Conservation (phyloP, 2,113 vertebrate genomes). For the Colius striatus region DNA sequence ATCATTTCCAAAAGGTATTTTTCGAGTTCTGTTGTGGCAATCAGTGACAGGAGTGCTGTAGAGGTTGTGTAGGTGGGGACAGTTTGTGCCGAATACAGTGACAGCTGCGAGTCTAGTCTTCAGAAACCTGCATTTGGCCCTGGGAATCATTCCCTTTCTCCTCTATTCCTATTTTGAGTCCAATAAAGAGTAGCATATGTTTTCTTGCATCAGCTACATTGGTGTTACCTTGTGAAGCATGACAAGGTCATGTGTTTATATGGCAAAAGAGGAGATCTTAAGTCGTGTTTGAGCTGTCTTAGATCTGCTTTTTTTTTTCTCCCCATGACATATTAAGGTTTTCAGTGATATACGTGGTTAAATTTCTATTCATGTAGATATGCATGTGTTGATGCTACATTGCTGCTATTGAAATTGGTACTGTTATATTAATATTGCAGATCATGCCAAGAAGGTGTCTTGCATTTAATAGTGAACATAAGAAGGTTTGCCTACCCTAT, state of each 20-base stretch:
- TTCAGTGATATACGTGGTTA: background rate
- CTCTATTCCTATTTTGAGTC: constrained; percentile 37
- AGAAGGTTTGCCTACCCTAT: constrained; percentile 71
- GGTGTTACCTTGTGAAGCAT: constrained; percentile 50
- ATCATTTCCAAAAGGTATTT: background rate
- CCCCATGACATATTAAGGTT: background rate
- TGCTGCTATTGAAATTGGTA: constrained; percentile 71
- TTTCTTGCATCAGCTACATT: constrained; percentile 38
- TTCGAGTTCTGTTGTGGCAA: background rate
- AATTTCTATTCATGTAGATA: constrained; percentile 6
- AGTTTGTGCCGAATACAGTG: background rate
- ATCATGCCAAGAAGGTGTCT: constrained; percentile 59
- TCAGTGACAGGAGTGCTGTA: background rate
- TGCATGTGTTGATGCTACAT: background rate
- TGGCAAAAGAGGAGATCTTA: constrained; percentile 18
- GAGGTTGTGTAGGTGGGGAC: background rate
- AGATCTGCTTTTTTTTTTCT: background rate
- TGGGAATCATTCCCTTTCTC: background rate
- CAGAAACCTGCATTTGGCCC: background rate
- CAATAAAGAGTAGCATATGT: constrained; percentile 54
- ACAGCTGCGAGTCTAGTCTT: constrained; percentile 21
- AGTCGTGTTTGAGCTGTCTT: background rate
- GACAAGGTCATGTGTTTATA: constrained; percentile 44
- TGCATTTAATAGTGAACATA: constrained; percentile 73
- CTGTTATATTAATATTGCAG: constrained; percentile 78